Conservation (phyloP, 2,888 invertebrate genomes). For the Arenicola marina region DNA sequence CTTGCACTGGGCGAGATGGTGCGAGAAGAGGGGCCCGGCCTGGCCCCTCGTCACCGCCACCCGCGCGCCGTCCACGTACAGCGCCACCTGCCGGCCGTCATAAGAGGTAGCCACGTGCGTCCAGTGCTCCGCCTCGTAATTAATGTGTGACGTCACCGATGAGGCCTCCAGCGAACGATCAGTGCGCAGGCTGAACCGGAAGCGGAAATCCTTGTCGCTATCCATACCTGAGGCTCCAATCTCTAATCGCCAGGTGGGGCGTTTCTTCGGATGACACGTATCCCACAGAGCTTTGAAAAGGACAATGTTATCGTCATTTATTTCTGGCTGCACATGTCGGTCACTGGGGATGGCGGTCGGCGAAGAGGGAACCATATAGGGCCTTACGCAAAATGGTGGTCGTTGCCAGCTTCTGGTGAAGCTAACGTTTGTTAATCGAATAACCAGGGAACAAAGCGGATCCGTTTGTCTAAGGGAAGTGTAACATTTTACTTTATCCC, state of each 20-base stretch:
- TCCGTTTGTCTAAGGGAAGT: no score
- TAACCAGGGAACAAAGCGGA: no score
- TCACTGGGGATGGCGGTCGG: no score
- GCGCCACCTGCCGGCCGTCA: slow-evolving; percentile 36
- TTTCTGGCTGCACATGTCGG: no score
- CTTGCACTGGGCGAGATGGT: slow-evolving; percentile 32
- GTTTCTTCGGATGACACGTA: neutral
- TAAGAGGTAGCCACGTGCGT: slow-evolving; percentile 44
- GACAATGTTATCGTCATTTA: no score
- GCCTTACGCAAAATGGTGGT: no score
- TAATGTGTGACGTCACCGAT: neutral
- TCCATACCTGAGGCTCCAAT: neutral
- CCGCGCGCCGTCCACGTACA: slow-evolving; percentile 45
- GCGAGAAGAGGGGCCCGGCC: slow-evolving; percentile 37
- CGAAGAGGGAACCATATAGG: no score
- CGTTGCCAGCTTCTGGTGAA: no score
- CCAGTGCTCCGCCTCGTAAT: slow-evolving; percentile 39
- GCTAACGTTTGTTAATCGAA: no score
- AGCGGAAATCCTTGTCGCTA: neutral
- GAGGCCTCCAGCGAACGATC: neutral
- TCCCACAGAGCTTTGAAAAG: neutral
- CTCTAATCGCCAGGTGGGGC: neutral
- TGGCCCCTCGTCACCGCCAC: slow-evolving; percentile 37
- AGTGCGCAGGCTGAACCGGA: neutral
- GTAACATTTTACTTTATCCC: no score